Base-by-base conservation (phyloP, 2,797 vertebrate genomes). In the Gadopsis bispinosus region DNA sequence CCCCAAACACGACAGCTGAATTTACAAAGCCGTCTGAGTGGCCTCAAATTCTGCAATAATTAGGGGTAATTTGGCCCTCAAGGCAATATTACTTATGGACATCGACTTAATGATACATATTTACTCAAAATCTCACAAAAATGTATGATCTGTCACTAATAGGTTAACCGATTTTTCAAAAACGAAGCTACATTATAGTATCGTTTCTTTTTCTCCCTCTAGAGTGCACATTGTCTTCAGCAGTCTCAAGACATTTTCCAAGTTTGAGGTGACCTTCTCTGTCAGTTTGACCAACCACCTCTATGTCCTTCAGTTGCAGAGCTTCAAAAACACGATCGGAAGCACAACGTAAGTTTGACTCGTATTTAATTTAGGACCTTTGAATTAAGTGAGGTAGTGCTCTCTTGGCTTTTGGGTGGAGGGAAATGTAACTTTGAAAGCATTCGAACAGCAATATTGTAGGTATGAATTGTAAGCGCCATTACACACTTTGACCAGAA, bases 171-270 rank as follows among this genome's bases (percentile, higher is more conserved):
- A 26, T 33, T 33, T 33, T 33, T 33, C 33, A 33, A 33, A 33
- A 33, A 33, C 33, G 20, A 7, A 58, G 4, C 39, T 9, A 35
- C 19, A 37, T 43, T 33, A 0, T 53, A 48, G 64, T 19, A 13
- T 58, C 0, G 3, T 37, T 6, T 81, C 5, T 75, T 82, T 20
- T 7, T 45, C 9, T 69, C 83, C 26, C 65, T 87, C n/a, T 47
- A 96, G 95, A 58, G 80, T 96, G 20, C 63, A 75, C 53, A 62
- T 96, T 7, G 53, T 91, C 51, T 96, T 96, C 87, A 95, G 95
- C 83, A 92, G 93, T 61, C 81, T 95, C 26, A 91, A 84, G 83
- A 87, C 63, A 2, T 66, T 81, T 45, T 81, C 81, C 39, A 95
- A 95, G 87, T 96, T 96, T 87, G 93, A 95, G 81, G 85, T 96